Percentiles rank a stretch among this genome's conserved stretches.
These are phyloP conservation scores for Alexandromys fortis DNA, from an alignment of 2,113 vertebrate genomes.

Conservation along the genomic window DNA sequence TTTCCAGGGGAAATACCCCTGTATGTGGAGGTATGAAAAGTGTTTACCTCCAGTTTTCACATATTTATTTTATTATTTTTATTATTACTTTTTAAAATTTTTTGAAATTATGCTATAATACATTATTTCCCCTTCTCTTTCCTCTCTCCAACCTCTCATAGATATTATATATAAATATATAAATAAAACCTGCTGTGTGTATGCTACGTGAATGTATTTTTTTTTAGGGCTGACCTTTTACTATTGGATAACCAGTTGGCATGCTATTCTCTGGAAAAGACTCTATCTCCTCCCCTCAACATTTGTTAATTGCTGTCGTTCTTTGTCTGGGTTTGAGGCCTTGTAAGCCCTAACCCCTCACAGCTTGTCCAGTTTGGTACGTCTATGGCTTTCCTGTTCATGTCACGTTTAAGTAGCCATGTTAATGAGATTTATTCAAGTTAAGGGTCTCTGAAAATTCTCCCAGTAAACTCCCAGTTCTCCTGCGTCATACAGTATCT, in stretches of 20 bases:
- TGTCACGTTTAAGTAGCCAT: not conserved
- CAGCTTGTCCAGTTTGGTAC: too few species aligned
- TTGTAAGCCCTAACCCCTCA: not conserved
- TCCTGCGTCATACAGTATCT: not conserved
- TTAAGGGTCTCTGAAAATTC: not conserved
- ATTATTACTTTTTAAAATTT: not conserved
- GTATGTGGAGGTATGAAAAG: not conserved
- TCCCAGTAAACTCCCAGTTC: not conserved
- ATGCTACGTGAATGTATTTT: not conserved
- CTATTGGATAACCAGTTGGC: not conserved
- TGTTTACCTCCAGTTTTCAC: not conserved
- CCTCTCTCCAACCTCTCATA: not conserved
- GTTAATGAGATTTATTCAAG: not conserved
- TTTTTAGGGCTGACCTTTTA: not conserved
- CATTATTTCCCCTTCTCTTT: not conserved
- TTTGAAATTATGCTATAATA: not conserved
- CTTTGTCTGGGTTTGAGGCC: not conserved
- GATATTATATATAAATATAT: not conserved
- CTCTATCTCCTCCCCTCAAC: not conserved
- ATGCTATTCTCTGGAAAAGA: not conserved
- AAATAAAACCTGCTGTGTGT: not conserved
- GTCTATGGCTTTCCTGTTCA: not conserved
- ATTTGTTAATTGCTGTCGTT: not conserved
- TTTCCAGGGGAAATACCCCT: not conserved
- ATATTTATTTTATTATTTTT: not conserved